These are phyloP conservation scores for Theocolax elegans DNA, from an alignment of 1,140 invertebrate species.

Conservation along the genomic window DNA sequence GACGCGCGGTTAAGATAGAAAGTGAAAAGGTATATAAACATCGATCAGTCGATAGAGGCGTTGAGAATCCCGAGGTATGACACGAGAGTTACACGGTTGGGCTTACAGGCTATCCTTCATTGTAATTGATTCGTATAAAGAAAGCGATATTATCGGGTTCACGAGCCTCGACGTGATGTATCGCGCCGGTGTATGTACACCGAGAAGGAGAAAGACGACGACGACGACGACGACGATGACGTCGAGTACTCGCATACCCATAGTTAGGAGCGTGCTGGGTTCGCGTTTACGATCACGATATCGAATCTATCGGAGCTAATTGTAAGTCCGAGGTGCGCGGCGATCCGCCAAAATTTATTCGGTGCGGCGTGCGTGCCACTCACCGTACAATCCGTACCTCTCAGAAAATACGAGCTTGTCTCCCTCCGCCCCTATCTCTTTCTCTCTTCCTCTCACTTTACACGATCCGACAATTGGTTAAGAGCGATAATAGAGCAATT, in stretches of 20 bases:
- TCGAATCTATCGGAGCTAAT: conserved; percentile 32
- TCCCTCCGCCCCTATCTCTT: no score
- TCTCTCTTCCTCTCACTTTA: no score
- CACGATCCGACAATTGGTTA: conserved; percentile 56
- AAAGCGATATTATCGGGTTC: conserved; percentile 40
- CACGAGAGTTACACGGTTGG: not conserved
- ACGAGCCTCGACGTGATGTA: conserved; percentile 19
- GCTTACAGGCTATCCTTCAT: not conserved
- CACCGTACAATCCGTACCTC: not conserved
- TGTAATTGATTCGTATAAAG: conserved; percentile 44
- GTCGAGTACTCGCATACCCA: no score
- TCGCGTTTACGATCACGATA: no score
- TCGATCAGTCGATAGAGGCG: not conserved
- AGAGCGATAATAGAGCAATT: conserved; percentile 58
- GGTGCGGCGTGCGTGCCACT: not conserved
- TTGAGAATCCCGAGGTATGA: not conserved
- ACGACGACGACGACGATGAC: no score
- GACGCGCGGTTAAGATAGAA: no score
- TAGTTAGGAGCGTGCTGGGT: no score
- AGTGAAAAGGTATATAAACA: conserved; percentile 20
- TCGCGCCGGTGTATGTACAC: not conserved
- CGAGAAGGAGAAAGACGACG: no score
- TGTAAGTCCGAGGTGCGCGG: conserved; percentile 4
- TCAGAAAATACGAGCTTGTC: no score
- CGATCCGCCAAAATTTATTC: conserved; percentile 27